These are phyloP conservation scores for Palythoa heliodiscus DNA, from an alignment of 92 coral and sea anemone species.

Conservation along the genomic window DNA sequence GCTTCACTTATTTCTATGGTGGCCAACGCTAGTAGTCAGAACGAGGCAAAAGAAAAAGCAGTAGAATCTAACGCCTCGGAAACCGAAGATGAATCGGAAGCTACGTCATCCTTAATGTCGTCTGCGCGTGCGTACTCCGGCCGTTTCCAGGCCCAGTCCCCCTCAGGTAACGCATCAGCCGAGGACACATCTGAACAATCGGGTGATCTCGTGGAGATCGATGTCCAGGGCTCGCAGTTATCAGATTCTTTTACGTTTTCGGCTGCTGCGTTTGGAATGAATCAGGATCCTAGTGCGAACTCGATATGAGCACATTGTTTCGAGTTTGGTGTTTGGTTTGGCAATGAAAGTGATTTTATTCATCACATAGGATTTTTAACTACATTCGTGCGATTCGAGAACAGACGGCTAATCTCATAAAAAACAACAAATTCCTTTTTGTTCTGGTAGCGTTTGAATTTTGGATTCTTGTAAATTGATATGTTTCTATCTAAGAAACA, in stretches of 20 bases:
- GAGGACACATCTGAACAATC: conserved; percentile 52
- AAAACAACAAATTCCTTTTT: background rate
- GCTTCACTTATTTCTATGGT: conserved; percentile 81
- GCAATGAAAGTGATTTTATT: background rate
- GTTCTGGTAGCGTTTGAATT: background rate
- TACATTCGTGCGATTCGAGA: too few relatives aligned
- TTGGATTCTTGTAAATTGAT: background rate
- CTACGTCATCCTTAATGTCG: conserved; percentile 77
- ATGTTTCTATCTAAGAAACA: background rate
- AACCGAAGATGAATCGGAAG: conserved; percentile 74
- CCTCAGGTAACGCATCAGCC: conserved; percentile 55
- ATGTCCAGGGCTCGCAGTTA: conserved; percentile 52
- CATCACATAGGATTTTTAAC: background rate
- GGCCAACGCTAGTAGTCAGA: conserved; percentile 87
- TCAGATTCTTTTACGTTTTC: conserved; percentile 56
- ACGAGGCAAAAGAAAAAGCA: conserved; percentile 58
- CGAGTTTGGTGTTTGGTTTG: background rate
- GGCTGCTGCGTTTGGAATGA: conserved; percentile 37
- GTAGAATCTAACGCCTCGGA: conserved; percentile 81
- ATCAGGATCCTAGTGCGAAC: conserved; percentile 1
- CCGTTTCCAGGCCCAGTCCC: conserved; percentile 63
- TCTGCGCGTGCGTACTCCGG: conserved; percentile 94
- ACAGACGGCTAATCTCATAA: background rate
- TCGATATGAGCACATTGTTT: background rate
- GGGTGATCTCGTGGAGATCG: conserved; percentile 52